Evolutionary conservation across 2,797 vertebrate species (phyloP), one percentile per base, ranked within the genome.

Genomic region (Poeciliopsis presidionis): DNA sequence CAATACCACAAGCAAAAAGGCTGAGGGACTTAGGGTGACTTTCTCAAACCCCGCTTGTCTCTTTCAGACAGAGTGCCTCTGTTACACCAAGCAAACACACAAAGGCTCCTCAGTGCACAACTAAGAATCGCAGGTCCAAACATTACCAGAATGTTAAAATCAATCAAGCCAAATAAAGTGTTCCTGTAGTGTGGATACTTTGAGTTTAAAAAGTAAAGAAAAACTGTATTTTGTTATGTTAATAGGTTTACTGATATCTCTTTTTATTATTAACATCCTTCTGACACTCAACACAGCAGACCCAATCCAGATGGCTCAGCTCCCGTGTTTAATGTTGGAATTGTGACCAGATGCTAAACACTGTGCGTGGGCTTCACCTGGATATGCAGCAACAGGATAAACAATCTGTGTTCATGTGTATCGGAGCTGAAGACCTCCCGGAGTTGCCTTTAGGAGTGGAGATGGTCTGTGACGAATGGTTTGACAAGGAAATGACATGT

Each of bases 71-170:
- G 88, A 92, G 91, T 90, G 90, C 90, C 93, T 92, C 91, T 92
- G 93, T 93, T 91, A 65, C 87, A 83, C 77, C 76, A 39, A 63
- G 81, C 84, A 65, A 77, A 85, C 83, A 78, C 85, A 95, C 92
- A 94, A 87, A 94, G 90, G 84, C 87, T 83, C 86, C 89, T 94
- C 90, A 94, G 91, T 92, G 81, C 87, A 85, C 46, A 86, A 84
- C 89, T 87, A 88, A 90, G 90, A 90, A 91, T 87, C 84, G 86
- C 82, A 89, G 83, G 84, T 86, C 89, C 51, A 86, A 87, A 90
- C 93, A 90, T 90, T 92, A 80, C 83, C 87, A 87, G 93, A 93
- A 94, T 95, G 87, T 89, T 94, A 92, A 94, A 91, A 92, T 92
- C 86, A 88, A 91, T 92, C 84, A 90, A 84, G 84, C 28, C 43